Evolutionary conservation across 2,888 invertebrate genomes (phyloP).

Genomic region (Melikaiella ostensackeni): DNA sequence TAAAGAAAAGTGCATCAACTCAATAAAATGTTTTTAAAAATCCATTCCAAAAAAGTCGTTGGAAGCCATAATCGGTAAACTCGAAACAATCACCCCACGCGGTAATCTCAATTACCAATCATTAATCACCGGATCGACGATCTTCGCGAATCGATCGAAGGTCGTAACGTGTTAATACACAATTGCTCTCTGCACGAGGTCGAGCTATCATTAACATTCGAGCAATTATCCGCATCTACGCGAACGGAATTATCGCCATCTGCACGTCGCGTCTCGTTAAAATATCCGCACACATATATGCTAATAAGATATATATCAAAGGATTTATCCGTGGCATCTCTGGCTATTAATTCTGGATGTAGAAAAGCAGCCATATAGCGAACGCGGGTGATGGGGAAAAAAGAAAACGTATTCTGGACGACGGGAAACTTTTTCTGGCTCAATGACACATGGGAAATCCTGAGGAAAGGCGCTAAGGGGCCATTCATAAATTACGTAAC

Average conservation of each 20-base stretch:
- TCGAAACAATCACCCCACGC: slow-evolving; percentile 24
- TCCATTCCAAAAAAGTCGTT: slow-evolving; percentile 18
- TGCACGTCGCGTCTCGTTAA: slow-evolving; percentile 44
- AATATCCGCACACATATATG: slow-evolving; percentile 38
- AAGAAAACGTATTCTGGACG: slow-evolving; percentile 3
- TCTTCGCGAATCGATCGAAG: slow-evolving; percentile 57
- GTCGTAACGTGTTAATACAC: slow-evolving; percentile 58
- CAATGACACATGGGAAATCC: slow-evolving; percentile 24
- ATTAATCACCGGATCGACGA: slow-evolving; percentile 28
- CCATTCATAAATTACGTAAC: no score
- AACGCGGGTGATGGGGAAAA: neutral
- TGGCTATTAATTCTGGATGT: slow-evolving; percentile 34
- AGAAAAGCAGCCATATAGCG: slow-evolving; percentile 3
- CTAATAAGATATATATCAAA: slow-evolving; percentile 46
- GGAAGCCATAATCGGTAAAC: slow-evolving; percentile 24
- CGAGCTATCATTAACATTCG: slow-evolving; percentile 62
- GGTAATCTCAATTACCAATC: neutral
- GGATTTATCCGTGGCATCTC: slow-evolving; percentile 37
- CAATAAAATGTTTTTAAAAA: slow-evolving; percentile 5
- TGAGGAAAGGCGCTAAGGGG: slow-evolving; percentile 14
- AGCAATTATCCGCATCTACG: slow-evolving; percentile 65
- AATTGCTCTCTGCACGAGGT: slow-evolving; percentile 56
- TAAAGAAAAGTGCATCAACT: slow-evolving; percentile 3
- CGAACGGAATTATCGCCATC: slow-evolving; percentile 56
- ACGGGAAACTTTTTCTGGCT: slow-evolving; percentile 13